Percentiles rank a stretch among this genome's conserved stretches.
Evolutionary conservation across 2,113 vertebrate genomes (phyloP).

Genomic region (Clinocottus analis): DNA sequence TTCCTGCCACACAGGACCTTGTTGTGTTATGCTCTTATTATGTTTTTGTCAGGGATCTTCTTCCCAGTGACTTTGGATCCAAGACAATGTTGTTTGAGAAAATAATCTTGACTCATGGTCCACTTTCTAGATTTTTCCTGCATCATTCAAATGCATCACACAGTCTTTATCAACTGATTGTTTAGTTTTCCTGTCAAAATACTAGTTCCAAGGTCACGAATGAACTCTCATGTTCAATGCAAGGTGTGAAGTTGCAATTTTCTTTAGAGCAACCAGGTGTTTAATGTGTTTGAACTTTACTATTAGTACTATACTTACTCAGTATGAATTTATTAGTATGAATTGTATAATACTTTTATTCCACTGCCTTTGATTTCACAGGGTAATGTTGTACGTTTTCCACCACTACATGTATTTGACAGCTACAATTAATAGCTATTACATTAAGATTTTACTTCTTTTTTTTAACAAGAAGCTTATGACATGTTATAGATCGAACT

Average conservation of each 20-base stretch:
- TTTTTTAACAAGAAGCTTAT: neutral
- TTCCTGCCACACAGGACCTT: neutral
- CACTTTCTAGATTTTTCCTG: too few relatives aligned
- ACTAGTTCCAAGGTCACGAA: neutral
- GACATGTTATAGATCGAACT: too few relatives aligned
- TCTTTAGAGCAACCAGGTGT: neutral
- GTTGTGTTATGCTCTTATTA: neutral
- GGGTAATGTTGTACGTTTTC: neutral
- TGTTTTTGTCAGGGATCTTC: neutral
- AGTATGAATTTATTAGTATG: too few relatives aligned
- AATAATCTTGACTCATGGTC: too few relatives aligned
- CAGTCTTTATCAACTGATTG: neutral
- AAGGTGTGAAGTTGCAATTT: neutral
- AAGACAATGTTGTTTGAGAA: too few relatives aligned
- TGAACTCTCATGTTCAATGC: neutral
- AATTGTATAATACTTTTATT: neutral
- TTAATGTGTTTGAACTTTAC: neutral
- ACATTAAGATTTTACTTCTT: neutral
- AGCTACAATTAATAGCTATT: neutral
- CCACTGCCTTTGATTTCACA: neutral
- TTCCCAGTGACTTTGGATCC: neutral
- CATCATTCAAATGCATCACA: too few relatives aligned
- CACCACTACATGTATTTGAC: neutral
- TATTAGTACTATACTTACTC: neutral
- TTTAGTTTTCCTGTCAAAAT: neutral